These are phyloP conservation scores for Mystacornis crossleyi DNA, from an alignment of 2,113 vertebrate species.

Conservation along the genomic window DNA sequence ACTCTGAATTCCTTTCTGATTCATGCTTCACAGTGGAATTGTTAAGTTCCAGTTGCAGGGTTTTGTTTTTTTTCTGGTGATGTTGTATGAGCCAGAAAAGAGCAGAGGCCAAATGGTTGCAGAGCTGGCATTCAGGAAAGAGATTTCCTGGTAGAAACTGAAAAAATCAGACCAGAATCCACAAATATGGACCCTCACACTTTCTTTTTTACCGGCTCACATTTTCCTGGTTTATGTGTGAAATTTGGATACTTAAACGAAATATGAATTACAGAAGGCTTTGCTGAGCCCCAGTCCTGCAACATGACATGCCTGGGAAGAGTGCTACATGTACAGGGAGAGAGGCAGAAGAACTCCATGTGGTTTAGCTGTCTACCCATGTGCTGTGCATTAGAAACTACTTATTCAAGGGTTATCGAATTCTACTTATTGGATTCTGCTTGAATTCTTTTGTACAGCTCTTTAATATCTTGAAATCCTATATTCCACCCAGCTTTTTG, in stretches of 20 bases:
- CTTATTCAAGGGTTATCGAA: not conserved
- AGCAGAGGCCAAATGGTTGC: not conserved
- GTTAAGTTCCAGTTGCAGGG: conserved; percentile 35
- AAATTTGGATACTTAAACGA: not conserved
- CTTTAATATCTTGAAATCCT: not conserved
- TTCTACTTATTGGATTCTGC: not conserved
- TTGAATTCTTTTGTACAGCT: not conserved
- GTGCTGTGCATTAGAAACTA: not conserved
- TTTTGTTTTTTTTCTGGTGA: conserved; percentile 32
- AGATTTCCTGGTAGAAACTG: not conserved
- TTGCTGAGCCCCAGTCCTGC: rapidly evolving
- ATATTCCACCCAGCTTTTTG: not conserved
- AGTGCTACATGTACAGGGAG: not conserved
- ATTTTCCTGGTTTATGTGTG: not conserved
- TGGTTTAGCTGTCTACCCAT: not conserved
- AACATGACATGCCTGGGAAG: not conserved
- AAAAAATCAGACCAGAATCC: not conserved
- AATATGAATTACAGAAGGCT: not conserved
- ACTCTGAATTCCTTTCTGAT: conserved; percentile 39
- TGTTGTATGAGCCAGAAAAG: conserved; percentile 37
- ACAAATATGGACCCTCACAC: not conserved
- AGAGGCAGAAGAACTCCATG: not conserved
- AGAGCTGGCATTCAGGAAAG: not conserved
- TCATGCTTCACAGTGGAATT: conserved; percentile 42
- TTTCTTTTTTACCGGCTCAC: not conserved